Conservation (phyloP, 2,888 invertebrate genomes). For the Icerya purchasi region DNA sequence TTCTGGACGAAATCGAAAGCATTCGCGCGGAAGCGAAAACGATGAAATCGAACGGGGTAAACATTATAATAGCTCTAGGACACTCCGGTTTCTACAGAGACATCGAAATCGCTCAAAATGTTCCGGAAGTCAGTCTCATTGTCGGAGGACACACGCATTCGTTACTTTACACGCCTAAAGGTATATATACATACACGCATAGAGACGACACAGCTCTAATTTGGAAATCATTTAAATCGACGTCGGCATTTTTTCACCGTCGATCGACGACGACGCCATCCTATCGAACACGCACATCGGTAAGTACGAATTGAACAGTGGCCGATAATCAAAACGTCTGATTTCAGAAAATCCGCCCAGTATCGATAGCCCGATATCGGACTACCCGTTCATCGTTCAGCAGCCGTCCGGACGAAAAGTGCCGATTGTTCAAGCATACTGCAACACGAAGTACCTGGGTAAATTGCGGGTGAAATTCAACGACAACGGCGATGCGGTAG, state of each 20-base stretch:
- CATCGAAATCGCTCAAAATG: slow-evolving; percentile 48
- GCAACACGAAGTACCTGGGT: not conserved
- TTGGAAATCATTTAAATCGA: too few species aligned
- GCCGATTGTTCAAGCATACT: not conserved
- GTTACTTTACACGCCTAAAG: slow-evolving; percentile 38
- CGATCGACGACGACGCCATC: too few species aligned
- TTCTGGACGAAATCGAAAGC: slow-evolving; percentile 44
- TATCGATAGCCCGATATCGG: too few species aligned
- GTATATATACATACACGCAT: not conserved
- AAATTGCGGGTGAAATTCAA: not conserved
- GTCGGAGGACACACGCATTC: slow-evolving; percentile 84
- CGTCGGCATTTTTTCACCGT: too few species aligned
- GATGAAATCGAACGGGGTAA: slow-evolving; percentile 42
- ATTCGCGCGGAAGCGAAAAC: slow-evolving; percentile 41
- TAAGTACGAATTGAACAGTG: too few species aligned
- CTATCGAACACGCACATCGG: too few species aligned
- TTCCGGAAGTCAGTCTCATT: slow-evolving; percentile 62
- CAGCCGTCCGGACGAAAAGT: not conserved
- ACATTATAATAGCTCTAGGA: slow-evolving; percentile 68
- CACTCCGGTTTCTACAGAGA: slow-evolving; percentile 68
- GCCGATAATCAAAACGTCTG: too few species aligned
- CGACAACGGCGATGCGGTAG: not conserved
- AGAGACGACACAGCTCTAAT: too few species aligned
- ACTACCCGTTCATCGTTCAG: not conserved
- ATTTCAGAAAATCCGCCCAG: too few species aligned